A percentile compares a stretch with the other conserved stretches of the same genome.
Evolutionary conservation across 2,797 vertebrate species (phyloP).

Genomic region (Siniperca undulata): DNA sequence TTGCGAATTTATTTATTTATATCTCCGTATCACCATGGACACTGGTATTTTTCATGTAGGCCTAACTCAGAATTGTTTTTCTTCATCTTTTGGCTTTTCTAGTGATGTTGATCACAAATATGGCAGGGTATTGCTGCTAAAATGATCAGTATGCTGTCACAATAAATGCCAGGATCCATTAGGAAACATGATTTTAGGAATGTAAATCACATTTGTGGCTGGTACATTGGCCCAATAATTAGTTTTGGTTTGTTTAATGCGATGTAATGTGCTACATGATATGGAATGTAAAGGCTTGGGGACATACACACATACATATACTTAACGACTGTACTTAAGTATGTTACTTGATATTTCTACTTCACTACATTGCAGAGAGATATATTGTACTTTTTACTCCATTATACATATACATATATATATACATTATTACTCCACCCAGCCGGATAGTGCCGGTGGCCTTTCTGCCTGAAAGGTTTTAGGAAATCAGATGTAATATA

Average conservation of each 20-base stretch:
- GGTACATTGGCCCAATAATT: not conserved
- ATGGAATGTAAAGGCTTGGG: not conserved
- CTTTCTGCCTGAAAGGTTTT: too few relatives aligned
- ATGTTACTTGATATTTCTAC: too few relatives aligned
- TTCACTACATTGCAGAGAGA: not conserved
- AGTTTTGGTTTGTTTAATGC: slow-evolving; percentile 2
- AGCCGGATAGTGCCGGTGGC: too few relatives aligned
- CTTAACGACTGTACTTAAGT: too few relatives aligned
- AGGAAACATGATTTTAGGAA: not conserved
- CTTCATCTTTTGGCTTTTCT: not conserved
- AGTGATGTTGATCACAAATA: not conserved
- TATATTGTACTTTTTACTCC: not conserved
- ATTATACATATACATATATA: too few relatives aligned
- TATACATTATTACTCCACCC: too few relatives aligned
- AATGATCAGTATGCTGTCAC: not conserved
- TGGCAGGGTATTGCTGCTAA: not conserved
- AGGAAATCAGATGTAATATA: too few relatives aligned
- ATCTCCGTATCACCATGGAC: slow-evolving; percentile 59
- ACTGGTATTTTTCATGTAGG: slow-evolving; percentile 30
- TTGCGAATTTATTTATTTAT: slow-evolving; percentile 33
- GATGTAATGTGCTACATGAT: not conserved
- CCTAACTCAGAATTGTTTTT: not conserved
- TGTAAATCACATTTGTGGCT: not conserved
- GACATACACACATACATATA: not conserved
- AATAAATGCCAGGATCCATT: not conserved